phyloP scores from a whole-genome alignment of 2,888 invertebrate genomes.

The Trachelus iudaicus region DNA sequence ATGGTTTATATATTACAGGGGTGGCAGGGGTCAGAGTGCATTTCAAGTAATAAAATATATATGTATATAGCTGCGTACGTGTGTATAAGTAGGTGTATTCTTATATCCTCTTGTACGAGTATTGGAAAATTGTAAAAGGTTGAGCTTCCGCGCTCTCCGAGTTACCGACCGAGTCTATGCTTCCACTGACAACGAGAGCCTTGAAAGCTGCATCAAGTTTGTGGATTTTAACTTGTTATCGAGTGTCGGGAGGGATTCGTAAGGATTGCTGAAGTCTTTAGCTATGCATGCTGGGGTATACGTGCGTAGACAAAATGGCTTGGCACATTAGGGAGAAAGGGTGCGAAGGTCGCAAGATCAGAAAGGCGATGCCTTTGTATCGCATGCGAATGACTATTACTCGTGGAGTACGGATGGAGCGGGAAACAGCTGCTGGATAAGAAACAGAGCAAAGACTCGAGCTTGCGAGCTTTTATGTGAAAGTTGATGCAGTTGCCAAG shows the following conservation, averaged over 20 bases:
- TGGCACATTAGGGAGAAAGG: background rate
- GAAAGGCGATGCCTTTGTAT: background rate
- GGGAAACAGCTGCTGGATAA: too few relatives aligned
- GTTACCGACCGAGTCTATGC: background rate
- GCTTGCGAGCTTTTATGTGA: background rate
- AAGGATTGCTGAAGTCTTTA: background rate
- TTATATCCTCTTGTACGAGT: conserved; percentile 22
- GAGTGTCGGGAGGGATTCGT: background rate
- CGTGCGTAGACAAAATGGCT: background rate
- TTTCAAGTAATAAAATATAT: conserved; percentile 51
- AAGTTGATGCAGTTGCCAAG: background rate
- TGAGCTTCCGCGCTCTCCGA: conserved; percentile 1
- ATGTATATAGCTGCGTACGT: conserved; percentile 18
- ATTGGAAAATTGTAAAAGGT: conserved; percentile 19
- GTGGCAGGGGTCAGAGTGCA: conserved; percentile 51
- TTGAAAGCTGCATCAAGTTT: background rate
- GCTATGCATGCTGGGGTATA: background rate
- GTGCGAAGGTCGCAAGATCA: background rate
- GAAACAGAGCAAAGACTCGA: too few relatives aligned
- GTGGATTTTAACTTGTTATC: background rate
- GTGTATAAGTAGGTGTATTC: conserved; percentile 5
- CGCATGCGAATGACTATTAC: too few relatives aligned
- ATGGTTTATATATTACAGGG: conserved; percentile 36
- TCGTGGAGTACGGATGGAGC: background rate
- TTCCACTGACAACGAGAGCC: background rate